Conservation (phyloP, 2,797 vertebrate species). For the Pangasius macronema region DNA sequence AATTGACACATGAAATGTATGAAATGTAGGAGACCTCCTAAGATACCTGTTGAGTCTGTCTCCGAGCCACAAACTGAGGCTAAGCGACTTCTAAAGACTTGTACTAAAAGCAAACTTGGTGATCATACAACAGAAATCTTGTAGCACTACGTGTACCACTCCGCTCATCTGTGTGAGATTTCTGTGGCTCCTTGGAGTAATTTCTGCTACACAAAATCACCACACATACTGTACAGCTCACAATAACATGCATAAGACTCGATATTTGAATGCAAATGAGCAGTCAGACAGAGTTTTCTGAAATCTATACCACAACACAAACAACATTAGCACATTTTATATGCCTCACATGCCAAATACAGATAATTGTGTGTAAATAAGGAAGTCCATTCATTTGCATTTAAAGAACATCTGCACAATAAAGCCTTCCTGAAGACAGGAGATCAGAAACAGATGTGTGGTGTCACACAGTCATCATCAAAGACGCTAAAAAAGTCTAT, state of each 20-base stretch:
- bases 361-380: conserved; percentile 48
- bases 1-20: neutral
- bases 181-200: neutral
- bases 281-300: neutral
- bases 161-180: neutral
- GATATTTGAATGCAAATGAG: neutral
- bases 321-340: conserved; percentile 69
- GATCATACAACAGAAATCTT: neutral
- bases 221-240: neutral
- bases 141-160: neutral
- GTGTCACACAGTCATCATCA: conserved; percentile 53
- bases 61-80: neutral
- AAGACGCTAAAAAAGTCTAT: conserved; percentile 44
- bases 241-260: neutral
- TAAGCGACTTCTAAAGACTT: neutral
- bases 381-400: conserved; percentile 37
- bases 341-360: conserved; percentile 47
- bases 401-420: conserved; percentile 50
- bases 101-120: neutral
- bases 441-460: conserved; percentile 39
- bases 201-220: neutral
- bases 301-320: neutral
- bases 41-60: neutral
- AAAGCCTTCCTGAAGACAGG: conserved; percentile 37
- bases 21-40: neutral